Conservation (phyloP, 2,113 vertebrate species). For the Myiozetetes cayanensis region DNA sequence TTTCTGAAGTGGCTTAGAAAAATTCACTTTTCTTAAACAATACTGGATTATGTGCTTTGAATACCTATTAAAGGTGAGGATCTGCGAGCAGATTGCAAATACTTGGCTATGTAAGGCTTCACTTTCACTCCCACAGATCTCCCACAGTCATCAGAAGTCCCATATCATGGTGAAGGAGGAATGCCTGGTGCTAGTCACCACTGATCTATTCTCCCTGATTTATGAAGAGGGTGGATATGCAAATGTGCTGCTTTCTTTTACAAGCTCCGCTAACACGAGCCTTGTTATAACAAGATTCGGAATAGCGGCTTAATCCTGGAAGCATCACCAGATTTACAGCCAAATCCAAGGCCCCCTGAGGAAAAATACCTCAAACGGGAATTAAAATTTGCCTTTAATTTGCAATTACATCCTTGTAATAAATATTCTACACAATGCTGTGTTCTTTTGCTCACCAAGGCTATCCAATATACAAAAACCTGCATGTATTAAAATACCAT, state of each 20-base stretch:
- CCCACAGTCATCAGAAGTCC: background rate
- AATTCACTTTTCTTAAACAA: background rate
- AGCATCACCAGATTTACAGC: background rate
- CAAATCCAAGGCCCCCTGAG: background rate
- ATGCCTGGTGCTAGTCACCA: background rate
- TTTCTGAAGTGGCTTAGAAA: background rate
- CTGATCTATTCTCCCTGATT: background rate
- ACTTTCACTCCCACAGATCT: background rate
- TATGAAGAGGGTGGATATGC: background rate
- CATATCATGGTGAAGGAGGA: background rate
- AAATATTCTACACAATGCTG: background rate
- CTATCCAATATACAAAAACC: background rate
- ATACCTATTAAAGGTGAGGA: background rate
- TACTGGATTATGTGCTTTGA: background rate
- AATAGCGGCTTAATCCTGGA: background rate
- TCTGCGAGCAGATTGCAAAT: background rate
- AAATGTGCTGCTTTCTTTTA: background rate
- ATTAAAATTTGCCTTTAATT: background rate
- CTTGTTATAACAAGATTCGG: background rate
- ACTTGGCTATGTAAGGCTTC: background rate
- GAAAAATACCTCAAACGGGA: background rate
- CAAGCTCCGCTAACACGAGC: background rate
- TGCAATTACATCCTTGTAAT: background rate
- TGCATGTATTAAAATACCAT: background rate
- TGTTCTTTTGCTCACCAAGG: background rate